Evolutionary conservation across 1,140 invertebrate genomes (phyloP), one percentile per base, ranked within the genome.

Genomic region (Cydia amplana): DNA sequence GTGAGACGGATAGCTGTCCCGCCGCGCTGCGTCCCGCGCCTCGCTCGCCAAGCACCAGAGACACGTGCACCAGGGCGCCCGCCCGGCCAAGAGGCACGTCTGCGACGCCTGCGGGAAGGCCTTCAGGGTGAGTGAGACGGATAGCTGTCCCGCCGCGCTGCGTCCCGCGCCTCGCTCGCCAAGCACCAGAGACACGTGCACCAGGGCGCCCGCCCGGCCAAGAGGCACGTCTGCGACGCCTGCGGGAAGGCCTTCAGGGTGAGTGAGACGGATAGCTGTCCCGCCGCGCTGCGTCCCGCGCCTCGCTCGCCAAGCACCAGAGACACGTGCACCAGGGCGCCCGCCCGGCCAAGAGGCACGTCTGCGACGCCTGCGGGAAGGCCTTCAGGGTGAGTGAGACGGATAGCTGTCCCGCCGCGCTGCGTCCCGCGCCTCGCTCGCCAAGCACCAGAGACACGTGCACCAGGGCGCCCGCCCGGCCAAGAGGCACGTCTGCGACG

Each of bases 231-330:
- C 20, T 92, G 90, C 77, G 81, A 87, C 76, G 82, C 87, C 12
- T 92, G 91, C 83, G 85, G 87, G 4, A 87, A 87, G 72, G 79
- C 85, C 4, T 93, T 93, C 80, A 74, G 86, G 77, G 91, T 91
- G 55, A 83, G 86, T 79, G 4, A 2, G 18, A 10, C 4, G 20
- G 20, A 12, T 12, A n/a, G 28, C 73, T 89, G 85, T 80, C 85
- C 80, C 73, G 85, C 83, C 2, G 25, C 25, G 25, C 28, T 32
- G 85, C 80, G 73, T 72, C 84, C 16, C 78, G 80, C 51, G 79
- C 83, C 28, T 84, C 84, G 1, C 80, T 89, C 18, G 65, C 75
- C 25, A 25, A 25, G 77, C 88, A 90, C 82, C 60, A 78, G 55
- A 78, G 85, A 40, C 70, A 77, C 12, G 87, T 83, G 76, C 89